These are phyloP conservation scores for Epizoanthus fatuus DNA, from an alignment of 92 coral and sea anemone genomes.

Conservation along the genomic window DNA sequence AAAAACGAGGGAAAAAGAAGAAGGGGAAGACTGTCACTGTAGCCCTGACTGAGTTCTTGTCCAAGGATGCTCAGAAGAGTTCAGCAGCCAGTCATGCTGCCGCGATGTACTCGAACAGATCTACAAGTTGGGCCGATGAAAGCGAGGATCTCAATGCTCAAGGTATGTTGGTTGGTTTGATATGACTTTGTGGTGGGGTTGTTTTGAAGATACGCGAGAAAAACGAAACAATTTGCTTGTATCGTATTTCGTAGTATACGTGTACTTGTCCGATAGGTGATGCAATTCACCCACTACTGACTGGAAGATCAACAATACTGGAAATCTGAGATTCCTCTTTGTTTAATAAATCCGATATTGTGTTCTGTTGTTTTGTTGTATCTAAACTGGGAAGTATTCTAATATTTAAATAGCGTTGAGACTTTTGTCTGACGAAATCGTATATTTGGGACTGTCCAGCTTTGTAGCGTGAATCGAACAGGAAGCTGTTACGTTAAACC, in stretches of 20 bases:
- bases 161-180: conserved; percentile 63
- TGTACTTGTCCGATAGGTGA: conserved; percentile 48
- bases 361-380: background rate
- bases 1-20: conserved; percentile 95
- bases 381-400: background rate
- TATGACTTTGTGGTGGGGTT: background rate
- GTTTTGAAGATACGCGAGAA: conserved; percentile 3
- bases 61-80: conserved; percentile 76
- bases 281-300: conserved; percentile 8
- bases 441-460: background rate
- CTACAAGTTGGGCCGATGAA: conserved; percentile 99
- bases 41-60: conserved; percentile 89
- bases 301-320: background rate
- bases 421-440: background rate
- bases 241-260: conserved; percentile 31
- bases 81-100: conserved; percentile 79
- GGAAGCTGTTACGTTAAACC: background rate
- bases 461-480: background rate
- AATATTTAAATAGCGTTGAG: background rate
- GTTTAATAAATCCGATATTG: background rate
- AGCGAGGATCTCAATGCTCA: conserved; percentile 90
- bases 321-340: background rate
- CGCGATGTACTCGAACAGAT: conserved; percentile 73
- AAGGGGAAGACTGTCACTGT: conserved; percentile 91
- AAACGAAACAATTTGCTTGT: conserved; percentile 24